Evolutionary conservation across 92 coral and sea anemone species (phyloP).

Genomic region (Phenganax subtilis): DNA sequence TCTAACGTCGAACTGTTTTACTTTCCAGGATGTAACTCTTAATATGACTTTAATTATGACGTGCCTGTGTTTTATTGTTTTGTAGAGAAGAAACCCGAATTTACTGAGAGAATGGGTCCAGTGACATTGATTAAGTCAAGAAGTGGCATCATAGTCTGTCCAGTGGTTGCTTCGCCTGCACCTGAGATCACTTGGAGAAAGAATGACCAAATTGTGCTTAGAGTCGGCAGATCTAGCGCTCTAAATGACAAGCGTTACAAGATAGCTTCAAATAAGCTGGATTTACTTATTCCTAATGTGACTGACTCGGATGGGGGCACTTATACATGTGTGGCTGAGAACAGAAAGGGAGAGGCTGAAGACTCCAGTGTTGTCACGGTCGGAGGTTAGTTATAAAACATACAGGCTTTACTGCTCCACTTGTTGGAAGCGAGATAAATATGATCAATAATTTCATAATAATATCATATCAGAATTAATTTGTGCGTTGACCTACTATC

Average conservation of each 20-base stretch:
- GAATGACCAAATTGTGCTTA: neutral
- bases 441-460: neutral
- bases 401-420: too few relatives aligned
- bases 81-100: conserved; percentile 15
- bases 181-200: conserved; percentile 26
- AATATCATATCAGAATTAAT: neutral
- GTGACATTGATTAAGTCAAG: conserved; percentile 1
- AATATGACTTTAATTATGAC: too few relatives aligned
- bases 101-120: conserved; percentile 28
- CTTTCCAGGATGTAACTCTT: too few relatives aligned
- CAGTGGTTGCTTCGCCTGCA: conserved; percentile 12
- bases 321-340: conserved; percentile 19
- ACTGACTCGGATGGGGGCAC: neutral
- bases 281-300: neutral
- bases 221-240: neutral
- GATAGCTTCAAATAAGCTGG: neutral
- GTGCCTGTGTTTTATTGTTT: neutral
- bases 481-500: neutral
- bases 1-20: too few relatives aligned
- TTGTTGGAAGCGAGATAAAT: neutral
- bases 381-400: conserved; percentile 6
- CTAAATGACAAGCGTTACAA: neutral
- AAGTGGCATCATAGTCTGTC: conserved; percentile 10
- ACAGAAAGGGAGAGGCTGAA: neutral
- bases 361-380: neutral